Evolutionary conservation across 2,113 vertebrate species (phyloP).

Genomic region (Arothron firmamentum): DNA sequence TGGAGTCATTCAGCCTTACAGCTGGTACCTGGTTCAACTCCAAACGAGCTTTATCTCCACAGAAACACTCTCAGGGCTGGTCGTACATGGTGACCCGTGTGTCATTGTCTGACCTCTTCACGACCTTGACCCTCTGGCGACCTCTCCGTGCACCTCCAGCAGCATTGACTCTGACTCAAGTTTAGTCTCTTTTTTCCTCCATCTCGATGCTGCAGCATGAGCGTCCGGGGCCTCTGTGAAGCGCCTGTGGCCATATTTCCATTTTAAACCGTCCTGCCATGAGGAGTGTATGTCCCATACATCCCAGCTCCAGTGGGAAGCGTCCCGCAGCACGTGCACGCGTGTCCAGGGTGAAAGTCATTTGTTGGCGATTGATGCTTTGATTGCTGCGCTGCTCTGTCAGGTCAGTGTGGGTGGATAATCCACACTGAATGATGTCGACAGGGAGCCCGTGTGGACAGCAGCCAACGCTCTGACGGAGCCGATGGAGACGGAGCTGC

Average conservation of each 20-base stretch:
- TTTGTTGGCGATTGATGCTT: constrained; percentile 11
- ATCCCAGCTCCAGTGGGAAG: constrained; percentile 13
- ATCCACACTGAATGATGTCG: too few relatives aligned
- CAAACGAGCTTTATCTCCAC: too few relatives aligned
- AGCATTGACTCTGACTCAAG: neutral
- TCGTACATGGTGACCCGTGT: too few relatives aligned
- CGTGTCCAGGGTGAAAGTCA: neutral
- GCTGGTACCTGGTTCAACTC: too few relatives aligned
- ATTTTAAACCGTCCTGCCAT: constrained; percentile 17
- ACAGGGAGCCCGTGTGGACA: too few relatives aligned
- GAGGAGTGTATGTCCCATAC: constrained; percentile 14
- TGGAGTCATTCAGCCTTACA: too few relatives aligned
- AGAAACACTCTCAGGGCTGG: too few relatives aligned
- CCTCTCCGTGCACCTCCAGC: too few relatives aligned
- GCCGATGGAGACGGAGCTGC: too few relatives aligned
- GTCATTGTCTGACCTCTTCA: too few relatives aligned
- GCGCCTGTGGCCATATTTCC: constrained; percentile 17
- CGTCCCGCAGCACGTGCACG: neutral
- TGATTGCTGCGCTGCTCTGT: neutral
- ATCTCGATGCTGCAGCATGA: constrained; percentile 9
- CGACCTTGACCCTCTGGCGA: too few relatives aligned
- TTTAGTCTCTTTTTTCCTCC: neutral
- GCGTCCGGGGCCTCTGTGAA: constrained; percentile 5
- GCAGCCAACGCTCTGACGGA: too few relatives aligned
- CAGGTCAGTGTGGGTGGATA: neutral